Percentiles rank a stretch among this genome's conserved stretches.
phyloP scores from a whole-genome alignment of 2,797 vertebrate species.

The Periparus ater region DNA sequence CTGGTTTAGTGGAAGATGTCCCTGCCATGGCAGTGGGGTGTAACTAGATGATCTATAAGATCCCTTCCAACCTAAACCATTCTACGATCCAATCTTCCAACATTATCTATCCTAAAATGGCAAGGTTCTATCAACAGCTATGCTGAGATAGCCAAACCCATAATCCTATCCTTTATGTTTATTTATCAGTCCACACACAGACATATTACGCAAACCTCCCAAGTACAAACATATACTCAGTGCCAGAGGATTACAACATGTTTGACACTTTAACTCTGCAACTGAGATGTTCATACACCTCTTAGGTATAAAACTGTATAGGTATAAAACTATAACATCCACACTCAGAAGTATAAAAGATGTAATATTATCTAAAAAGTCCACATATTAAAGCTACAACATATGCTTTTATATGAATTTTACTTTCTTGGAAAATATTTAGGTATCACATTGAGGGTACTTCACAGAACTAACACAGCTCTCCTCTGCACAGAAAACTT shows the following conservation, averaged over 20 bases:
- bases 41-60: not conserved
- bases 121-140: not conserved
- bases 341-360: not conserved
- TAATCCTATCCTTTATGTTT: not conserved
- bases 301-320: too few species aligned
- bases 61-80: not conserved
- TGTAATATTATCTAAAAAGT: not conserved
- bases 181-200: not conserved
- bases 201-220: not conserved
- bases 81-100: not conserved
- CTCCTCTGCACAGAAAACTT: not conserved
- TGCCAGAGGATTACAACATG: not conserved
- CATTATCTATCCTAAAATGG: not conserved
- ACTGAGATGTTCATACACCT: not conserved
- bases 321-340: too few species aligned
- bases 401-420: not conserved
- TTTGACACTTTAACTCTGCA: not conserved
- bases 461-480: not conserved
- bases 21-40: accelerated
- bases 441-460: not conserved
- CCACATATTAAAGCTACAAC: not conserved
- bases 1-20: not conserved
- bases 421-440: not conserved
- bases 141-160: not conserved
- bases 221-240: not conserved